Conservation (phyloP, 1,140 invertebrate species). For the Papilio polytes region DNA sequence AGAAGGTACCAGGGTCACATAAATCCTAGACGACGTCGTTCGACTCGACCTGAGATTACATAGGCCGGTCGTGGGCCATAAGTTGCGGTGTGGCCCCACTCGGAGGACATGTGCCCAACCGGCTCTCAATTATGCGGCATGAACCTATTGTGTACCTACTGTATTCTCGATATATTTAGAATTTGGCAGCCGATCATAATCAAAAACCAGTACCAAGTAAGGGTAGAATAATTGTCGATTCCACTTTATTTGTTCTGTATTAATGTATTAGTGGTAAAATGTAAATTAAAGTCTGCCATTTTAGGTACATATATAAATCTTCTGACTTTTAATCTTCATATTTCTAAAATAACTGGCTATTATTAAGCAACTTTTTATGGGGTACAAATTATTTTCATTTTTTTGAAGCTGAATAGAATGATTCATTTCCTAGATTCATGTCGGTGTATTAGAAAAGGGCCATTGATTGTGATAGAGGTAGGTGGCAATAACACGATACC, state of each 20-base stretch:
- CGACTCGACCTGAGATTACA: constrained; percentile 44
- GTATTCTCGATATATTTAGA: neutral
- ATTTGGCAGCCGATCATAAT: neutral
- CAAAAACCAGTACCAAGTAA: neutral
- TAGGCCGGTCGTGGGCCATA: constrained; percentile 53
- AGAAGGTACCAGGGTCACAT: constrained; percentile 40
- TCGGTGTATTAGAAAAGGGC: constrained; percentile 21
- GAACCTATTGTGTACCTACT: constrained; percentile 19
- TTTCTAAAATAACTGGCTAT: too few species aligned
- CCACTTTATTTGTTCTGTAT: too few species aligned
- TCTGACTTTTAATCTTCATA: too few species aligned
- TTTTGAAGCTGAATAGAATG: neutral
- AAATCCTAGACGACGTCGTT: constrained; percentile 55
- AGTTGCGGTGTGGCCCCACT: constrained; percentile 43
- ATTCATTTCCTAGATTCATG: neutral
- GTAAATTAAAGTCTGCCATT: too few species aligned
- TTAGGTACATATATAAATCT: too few species aligned
- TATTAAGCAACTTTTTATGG: too few species aligned
- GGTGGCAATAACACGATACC: neutral
- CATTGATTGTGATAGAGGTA: constrained; percentile 23
- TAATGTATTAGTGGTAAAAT: too few species aligned
- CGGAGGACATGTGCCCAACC: constrained; percentile 44
- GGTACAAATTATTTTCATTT: too few species aligned
- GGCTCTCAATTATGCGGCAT: neutral
- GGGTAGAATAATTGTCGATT: neutral